Evolutionary conservation across 2,797 vertebrate species (phyloP), one percentile per base, ranked within the genome.

Genomic region (Pygocentrus nattereri): DNA sequence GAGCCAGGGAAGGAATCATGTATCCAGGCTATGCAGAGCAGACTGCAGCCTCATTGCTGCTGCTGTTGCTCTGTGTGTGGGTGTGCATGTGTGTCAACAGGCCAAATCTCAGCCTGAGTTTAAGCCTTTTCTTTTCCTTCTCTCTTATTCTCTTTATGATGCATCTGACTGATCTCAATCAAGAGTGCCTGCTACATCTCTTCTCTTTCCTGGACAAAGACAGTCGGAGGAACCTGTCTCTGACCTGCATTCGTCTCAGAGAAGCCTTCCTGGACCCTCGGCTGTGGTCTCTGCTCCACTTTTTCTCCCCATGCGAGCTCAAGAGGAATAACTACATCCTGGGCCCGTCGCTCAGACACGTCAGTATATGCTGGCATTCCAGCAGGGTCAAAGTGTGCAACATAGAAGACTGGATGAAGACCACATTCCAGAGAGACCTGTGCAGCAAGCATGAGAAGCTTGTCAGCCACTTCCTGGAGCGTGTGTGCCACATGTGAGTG

Each of bases 201-300:
- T 99, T 98, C 87, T 97, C 97, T 75, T 99, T 97, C 89, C 90
- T 99, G 92, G 97, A 99, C 92, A 98, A 96, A 85, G 95, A 96
- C 83, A 96, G 94, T 85, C 93, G 97, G 41, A 95, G 85, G 87
- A 95, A 80, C 74, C 88, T 98, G 58, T 97, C 96, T 59, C 90
- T 94, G 74, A 96, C 96, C 64, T 99, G 98, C 87, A 79, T 50
- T 5, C 85, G 75, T 76, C 87, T 99, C 56, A 91, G 88, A 0
- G 86, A 91, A 2, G 94, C 97, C 84, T 99, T 97, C 86, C 90
- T 95, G 88, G 97, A 99, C 86, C 94, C 97, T 0, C 69, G 91
- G 0, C 94, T 99, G 11, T 99, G 97, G 98, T 90, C 92, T 18
- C 74, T 94, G 67, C 90, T 99, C 62, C 90, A 90, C 81, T 99